Evolutionary conservation across 2,888 invertebrate genomes (phyloP), one percentile per base, ranked within the genome.

Genomic region (Disparrhopalites patrizii): DNA sequence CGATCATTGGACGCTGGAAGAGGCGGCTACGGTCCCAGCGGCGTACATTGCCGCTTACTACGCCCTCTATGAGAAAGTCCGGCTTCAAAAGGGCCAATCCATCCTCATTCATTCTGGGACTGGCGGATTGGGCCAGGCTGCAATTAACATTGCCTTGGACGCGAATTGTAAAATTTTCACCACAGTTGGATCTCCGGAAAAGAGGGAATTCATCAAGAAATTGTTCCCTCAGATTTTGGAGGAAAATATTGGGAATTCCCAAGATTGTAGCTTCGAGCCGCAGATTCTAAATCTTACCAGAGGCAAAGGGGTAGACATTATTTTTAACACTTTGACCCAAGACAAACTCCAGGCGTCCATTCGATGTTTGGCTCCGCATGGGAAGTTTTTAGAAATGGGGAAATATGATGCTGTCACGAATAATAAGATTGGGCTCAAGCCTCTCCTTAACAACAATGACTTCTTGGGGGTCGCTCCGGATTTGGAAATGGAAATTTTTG

Each of bases 401-500:
- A 93, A 92, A 79, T 89, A 90, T 74, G 97, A 98, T 82, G 83
- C 98, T 70, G 91, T 93, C 70, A 93, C 93, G 78, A 91, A 98
- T 80, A 86, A 87, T 2, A 82, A 87, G 18, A 81, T 94, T 31
- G 58, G 58, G 20, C 96, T 98, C 97, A 85, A 93, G 0, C 79
- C 96, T 23, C 95, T 98, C 83, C 81, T 97, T 76, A 95, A 93
- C n/a, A n/a, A n/a, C n/a, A n/a, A n/a, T n/a, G n/a, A n/a, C n/a
- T n/a, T n/a, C n/a, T n/a, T n/a, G n/a, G n/a, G n/a, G n/a, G n/a
- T n/a, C n/a, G n/a, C n/a, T n/a, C n/a, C n/a, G n/a, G n/a, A n/a
- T n/a, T n/a, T n/a, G n/a, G n/a, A n/a, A n/a, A n/a, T n/a, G n/a
- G n/a, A n/a, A n/a, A n/a, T n/a, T n/a, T n/a, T n/a, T n/a, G n/a